Conservation (phyloP, 2,888 invertebrate species). For the Morpho helenor region DNA sequence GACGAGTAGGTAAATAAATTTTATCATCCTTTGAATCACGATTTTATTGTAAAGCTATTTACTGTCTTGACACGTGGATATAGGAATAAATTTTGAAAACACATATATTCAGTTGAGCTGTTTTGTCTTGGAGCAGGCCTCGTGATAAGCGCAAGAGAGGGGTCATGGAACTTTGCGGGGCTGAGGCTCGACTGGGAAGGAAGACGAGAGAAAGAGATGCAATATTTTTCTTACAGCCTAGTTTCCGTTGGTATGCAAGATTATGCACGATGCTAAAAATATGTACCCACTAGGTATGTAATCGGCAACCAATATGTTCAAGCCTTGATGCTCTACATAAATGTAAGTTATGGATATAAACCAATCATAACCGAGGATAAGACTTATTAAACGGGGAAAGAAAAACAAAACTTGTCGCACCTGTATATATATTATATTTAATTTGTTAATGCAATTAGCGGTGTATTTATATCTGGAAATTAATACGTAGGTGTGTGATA, state of each 20-base stretch:
- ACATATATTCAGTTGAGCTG: slow-evolving; percentile 35
- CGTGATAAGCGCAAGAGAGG: slow-evolving; percentile 68
- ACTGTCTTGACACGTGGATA: slow-evolving; percentile 12
- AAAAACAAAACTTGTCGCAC: too few species aligned
- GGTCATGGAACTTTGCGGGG: slow-evolving; percentile 69
- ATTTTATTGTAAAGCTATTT: slow-evolving; percentile 14
- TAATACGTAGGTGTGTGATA: too few species aligned
- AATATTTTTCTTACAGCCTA: slow-evolving; percentile 29
- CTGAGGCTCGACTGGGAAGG: slow-evolving; percentile 37
- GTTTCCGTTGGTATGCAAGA: slow-evolving; percentile 29
- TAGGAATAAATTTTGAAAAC: slow-evolving; percentile 20
- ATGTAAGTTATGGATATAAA: not conserved
- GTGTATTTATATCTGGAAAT: too few species aligned
- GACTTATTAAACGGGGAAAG: too few species aligned
- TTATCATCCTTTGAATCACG: slow-evolving; percentile 33
- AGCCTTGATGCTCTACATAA: not conserved
- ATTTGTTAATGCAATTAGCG: too few species aligned
- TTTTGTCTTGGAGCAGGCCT: slow-evolving; percentile 38
- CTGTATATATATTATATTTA: too few species aligned
- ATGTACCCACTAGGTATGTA: slow-evolving; percentile 12
- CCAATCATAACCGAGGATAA: not conserved
- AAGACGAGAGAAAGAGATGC: slow-evolving; percentile 33
- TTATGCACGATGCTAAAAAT: slow-evolving; percentile 25
- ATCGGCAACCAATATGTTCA: not conserved
- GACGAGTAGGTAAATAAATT: slow-evolving; percentile 47